Conservation (phyloP, 2,113 vertebrate species). For the Atrichornis clamosus region DNA sequence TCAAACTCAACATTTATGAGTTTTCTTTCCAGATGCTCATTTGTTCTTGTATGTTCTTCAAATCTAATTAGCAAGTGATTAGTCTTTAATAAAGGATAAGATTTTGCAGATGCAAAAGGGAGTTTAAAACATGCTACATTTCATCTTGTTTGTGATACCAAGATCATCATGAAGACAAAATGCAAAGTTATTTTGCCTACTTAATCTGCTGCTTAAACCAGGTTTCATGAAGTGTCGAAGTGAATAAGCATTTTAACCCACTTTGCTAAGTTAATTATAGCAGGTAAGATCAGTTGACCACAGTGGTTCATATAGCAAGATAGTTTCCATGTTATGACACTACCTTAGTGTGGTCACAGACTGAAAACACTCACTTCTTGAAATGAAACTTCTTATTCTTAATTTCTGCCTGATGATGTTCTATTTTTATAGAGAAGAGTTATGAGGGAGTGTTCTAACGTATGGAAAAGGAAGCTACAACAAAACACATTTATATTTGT, state of each 20-base stretch:
- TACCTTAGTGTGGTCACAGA: background rate
- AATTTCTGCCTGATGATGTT: background rate
- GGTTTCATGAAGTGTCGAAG: background rate
- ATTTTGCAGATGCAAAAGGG: background rate
- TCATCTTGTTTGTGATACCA: background rate
- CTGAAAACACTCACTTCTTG: conserved; percentile 19
- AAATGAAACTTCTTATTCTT: conserved; percentile 8
- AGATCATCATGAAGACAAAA: background rate
- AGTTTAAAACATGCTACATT: background rate
- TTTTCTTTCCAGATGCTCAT: background rate
- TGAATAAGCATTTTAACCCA: background rate
- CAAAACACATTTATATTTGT: background rate
- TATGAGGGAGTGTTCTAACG: background rate
- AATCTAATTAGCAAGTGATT: background rate
- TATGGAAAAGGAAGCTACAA: background rate
- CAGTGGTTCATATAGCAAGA: background rate
- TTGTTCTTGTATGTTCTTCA: background rate
- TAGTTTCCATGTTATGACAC: background rate
- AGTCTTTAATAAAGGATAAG: background rate
- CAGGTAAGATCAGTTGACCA: background rate
- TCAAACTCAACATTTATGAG: background rate
- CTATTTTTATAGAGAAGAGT: background rate
- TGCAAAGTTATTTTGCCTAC: background rate
- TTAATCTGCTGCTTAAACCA: background rate
- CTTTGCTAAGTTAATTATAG: conserved; percentile 4